phyloP scores from a whole-genome alignment of 2,797 vertebrate species.

The Smutsia temminckii region DNA sequence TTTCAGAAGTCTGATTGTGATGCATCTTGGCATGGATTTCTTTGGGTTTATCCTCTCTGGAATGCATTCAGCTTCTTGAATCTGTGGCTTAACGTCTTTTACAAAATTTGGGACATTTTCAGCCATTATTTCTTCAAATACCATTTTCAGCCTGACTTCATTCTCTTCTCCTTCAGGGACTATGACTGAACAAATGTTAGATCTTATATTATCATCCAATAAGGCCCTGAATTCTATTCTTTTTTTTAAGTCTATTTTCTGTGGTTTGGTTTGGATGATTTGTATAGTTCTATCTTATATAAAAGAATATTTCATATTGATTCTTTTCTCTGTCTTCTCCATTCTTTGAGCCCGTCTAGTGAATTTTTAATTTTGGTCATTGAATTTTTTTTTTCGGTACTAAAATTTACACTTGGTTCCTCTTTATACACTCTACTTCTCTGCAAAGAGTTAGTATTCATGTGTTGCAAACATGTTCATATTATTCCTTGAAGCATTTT shows the following conservation, averaged over 20 bases:
- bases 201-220: neutral
- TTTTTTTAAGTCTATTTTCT: neutral
- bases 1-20: neutral
- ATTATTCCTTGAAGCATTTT: neutral
- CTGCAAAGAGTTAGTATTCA: neutral
- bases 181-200: neutral
- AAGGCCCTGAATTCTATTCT: neutral
- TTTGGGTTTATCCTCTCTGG: neutral
- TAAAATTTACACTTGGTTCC: neutral
- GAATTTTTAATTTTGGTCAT: neutral
- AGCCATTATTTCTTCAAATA: neutral
- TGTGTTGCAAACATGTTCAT: neutral
- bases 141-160: neutral
- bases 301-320: neutral
- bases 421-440: neutral
- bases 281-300: neutral
- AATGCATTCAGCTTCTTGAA: neutral
- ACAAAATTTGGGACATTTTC: neutral
- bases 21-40: neutral
- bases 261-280: neutral
- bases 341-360: neutral
- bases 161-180: neutral
- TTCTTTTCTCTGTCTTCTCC: neutral
- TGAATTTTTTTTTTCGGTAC: neutral
- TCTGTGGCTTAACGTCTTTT: slow-evolving; percentile 7